phyloP scores from a whole-genome alignment of 2,888 invertebrate species.

The Drosophila nigricruria region DNA sequence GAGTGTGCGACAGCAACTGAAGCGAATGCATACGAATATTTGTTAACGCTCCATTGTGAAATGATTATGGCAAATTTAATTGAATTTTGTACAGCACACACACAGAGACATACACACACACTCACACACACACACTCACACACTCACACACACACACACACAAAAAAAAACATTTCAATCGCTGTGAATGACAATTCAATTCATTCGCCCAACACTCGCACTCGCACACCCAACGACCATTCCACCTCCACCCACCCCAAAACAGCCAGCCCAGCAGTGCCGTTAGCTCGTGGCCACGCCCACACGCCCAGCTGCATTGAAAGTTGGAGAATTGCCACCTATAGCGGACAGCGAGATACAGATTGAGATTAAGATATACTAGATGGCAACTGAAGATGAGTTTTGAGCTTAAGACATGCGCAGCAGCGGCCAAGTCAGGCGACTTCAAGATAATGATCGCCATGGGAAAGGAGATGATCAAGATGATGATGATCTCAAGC shows the following conservation, averaged over 20 bases:
- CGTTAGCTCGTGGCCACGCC: constrained; percentile 25
- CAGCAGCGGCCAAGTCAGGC: constrained; percentile 10
- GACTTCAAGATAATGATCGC: constrained; percentile 25
- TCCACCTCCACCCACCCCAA: neutral
- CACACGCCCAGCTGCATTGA: constrained; percentile 16
- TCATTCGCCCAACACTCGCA: constrained; percentile 20
- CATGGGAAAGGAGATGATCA: constrained; percentile 15
- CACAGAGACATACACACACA: neutral
- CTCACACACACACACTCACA: neutral
- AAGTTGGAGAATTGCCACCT: constrained; percentile 28
- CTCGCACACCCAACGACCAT: neutral
- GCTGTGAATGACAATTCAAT: constrained; percentile 50
- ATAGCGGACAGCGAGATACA: constrained; percentile 8
- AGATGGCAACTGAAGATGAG: constrained; percentile 17
- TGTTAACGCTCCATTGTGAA: constrained; percentile 68
- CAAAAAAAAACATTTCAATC: constrained; percentile 19
- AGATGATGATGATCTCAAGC: constrained; percentile 1
- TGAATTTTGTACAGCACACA: constrained; percentile 59
- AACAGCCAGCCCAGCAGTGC: neutral
- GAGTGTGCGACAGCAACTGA: constrained; percentile 33
- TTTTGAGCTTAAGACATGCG: neutral
- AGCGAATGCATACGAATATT: constrained; percentile 48
- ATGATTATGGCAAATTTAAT: constrained; percentile 71
- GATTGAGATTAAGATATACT: constrained; percentile 38
- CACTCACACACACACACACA: constrained; percentile 8